Percentiles rank a stretch among this genome's conserved stretches.
Conservation (phyloP, 53 echinoderm and acorn worm genomes). For the Henricia sp. region DNA sequence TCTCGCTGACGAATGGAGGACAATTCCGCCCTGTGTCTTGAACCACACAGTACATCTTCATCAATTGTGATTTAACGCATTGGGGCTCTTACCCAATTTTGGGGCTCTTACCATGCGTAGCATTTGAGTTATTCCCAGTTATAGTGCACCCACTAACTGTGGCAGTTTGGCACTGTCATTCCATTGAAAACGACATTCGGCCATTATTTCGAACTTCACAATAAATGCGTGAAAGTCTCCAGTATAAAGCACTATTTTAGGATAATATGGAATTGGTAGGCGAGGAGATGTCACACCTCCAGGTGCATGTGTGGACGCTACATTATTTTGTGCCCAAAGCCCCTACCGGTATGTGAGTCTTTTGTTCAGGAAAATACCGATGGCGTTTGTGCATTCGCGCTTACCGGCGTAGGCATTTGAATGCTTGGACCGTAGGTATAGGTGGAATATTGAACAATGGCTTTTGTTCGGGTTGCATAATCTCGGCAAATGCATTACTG, state of each 20-base stretch:
- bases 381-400: too few relatives aligned
- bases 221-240: slow-evolving; percentile 9
- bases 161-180: background rate
- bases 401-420: too few relatives aligned
- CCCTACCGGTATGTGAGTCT: too few relatives aligned
- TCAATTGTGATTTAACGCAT: background rate
- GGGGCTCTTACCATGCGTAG: slow-evolving; percentile 15
- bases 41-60: slow-evolving; percentile 16
- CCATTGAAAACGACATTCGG: slow-evolving; percentile 19
- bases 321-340: too few relatives aligned
- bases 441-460: too few relatives aligned
- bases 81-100: background rate
- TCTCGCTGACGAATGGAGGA: background rate
- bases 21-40: background rate
- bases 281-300: too few relatives aligned
- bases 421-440: too few relatives aligned
- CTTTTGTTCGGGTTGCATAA: too few relatives aligned
- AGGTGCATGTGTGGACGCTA: too few relatives aligned
- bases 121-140: background rate
- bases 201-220: slow-evolving; percentile 12
- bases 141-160: background rate
- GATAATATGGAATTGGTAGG: too few relatives aligned
- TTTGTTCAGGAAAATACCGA: too few relatives aligned
- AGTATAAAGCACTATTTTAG: background rate
- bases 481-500: too few relatives aligned